These are phyloP conservation scores for Cynaeus angustus DNA, from an alignment of 2,888 invertebrate species.

Conservation along the genomic window DNA sequence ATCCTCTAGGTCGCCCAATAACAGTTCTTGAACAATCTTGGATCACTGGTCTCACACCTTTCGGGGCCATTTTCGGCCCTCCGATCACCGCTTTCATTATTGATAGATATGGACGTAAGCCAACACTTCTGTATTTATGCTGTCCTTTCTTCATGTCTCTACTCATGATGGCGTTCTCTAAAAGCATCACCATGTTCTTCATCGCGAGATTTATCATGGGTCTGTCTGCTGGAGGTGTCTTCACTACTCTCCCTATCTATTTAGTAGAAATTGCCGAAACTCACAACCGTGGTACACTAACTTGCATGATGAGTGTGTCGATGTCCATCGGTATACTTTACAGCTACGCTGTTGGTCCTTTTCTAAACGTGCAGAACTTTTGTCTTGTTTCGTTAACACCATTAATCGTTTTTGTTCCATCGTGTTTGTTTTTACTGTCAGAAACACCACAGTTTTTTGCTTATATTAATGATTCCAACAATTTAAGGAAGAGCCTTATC, in stretches of 20 bases:
- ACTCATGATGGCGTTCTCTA: slow-evolving; percentile 55
- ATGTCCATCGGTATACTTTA: slow-evolving; percentile 49
- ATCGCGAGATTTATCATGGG: slow-evolving; percentile 77
- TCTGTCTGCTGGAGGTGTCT: slow-evolving; percentile 79
- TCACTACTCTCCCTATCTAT: slow-evolving; percentile 87
- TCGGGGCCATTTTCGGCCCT: slow-evolving; percentile 60
- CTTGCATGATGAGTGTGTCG: slow-evolving; percentile 54
- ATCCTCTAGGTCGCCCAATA: slow-evolving; percentile 55
- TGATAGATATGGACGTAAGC: slow-evolving; percentile 76
- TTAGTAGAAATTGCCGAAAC: slow-evolving; percentile 89
- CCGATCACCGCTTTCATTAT: slow-evolving; percentile 55
- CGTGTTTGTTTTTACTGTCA: slow-evolving; percentile 55
- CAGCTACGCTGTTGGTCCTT: slow-evolving; percentile 56
- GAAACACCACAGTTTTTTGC: slow-evolving; percentile 61
- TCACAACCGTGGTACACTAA: slow-evolving; percentile 81
- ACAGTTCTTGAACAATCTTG: slow-evolving; percentile 58
- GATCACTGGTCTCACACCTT: slow-evolving; percentile 57
- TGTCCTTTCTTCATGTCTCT: slow-evolving; percentile 77
- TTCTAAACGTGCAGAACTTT: slow-evolving; percentile 55
- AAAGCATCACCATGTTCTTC: slow-evolving; percentile 65
- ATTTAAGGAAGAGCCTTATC: slow-evolving; percentile 75
- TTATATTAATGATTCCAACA: slow-evolving; percentile 72
- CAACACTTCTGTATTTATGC: slow-evolving; percentile 77
- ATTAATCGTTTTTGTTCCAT: slow-evolving; percentile 53
- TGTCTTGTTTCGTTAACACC: slow-evolving; percentile 57